Base-by-base conservation (phyloP, 1,140 invertebrate genomes). In the Zaprionus kolodkinae region DNA sequence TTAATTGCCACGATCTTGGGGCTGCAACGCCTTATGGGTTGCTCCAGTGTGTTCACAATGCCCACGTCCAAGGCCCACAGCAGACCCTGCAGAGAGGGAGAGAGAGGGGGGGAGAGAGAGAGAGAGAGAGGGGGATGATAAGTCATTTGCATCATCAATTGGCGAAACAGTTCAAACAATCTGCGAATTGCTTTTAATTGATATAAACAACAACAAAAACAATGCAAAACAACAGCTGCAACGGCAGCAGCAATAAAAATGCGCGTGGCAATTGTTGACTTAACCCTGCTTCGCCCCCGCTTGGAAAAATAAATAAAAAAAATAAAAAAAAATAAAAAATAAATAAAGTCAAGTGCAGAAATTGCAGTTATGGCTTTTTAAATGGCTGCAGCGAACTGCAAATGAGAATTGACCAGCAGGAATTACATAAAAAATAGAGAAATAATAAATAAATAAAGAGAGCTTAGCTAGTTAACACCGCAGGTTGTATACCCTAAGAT, bases 11-110 rank as follows among this genome's bases (percentile, higher is more conserved):
- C 93, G 17, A 96, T 93, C 91, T 96, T 96, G 0, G 96, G 95
- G 11, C 93, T 92, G 71, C 95, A 95, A n/a, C 94, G 93, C 9
- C 94, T 93, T 1, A 95, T 93, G 0, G 95, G 95, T 33, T 94
- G 93, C 61, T 94, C 94, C 52, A 96, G 79, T 1, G 95, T 95
- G 71, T 96, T 95, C 1, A 95, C 94, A 38, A 96, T 93, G 40
- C 96, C 96, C 45, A 93, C 93, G 78, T 96, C 95, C 54, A 96
- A 92, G 2, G 94, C 93, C 96, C 96, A 96, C 1, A 96, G 85
- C n/a, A 95, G 93, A 69, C 94, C 94, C 82, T 94, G 89, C 15
- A 85, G 83, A 17, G 33, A 66, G 15, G n/a, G 5, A 48, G 17
- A 21, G 30, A 67, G 13, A 6, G 40, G 40, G 13, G n/a, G n/a